Evolutionary conservation across 2,797 vertebrate species (phyloP), one percentile per base, ranked within the genome.

Genomic region (Petrocephalus sullivani): DNA sequence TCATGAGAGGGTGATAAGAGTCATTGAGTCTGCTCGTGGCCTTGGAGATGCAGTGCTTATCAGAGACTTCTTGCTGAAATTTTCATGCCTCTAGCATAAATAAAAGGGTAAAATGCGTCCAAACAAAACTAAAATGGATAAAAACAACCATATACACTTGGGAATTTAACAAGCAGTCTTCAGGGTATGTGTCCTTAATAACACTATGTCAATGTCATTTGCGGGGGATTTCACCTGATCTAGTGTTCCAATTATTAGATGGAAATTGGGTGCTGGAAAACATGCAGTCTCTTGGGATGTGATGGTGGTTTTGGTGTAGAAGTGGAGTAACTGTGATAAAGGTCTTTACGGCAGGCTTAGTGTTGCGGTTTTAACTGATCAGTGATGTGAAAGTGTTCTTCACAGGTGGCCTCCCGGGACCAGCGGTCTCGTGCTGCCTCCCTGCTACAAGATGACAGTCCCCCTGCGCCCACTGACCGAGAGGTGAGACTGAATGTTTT

Each of bases 401-500:
- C 90, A 19, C 93, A 99, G 98, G 91, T 88, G 84, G 93, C 91
- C 85, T 83, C 92, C 90, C 93, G 93, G 91, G 95, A 95, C 8
- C 94, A 94, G 92, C 93, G 93, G 88, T 89, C 12, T 93, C 96
- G 94, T 95, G 96, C 41, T 90, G 95, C 94, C 51, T 92, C 95
- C 19, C 93, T 95, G 10, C 94, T 94, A 81, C 92, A 92, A 81
- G 95, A 96, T 49, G 98, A 98, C 90, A 93, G 91, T 87, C 90
- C 92, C 6, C 92, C 91, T 87, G 92, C 94, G 87, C 96, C 96
- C 84, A 94, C 91, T 86, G 96, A 97, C 90, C 95, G 96, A 97
- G 97, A 99, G 97, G 98, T 99, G 91, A 94, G 96, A 89, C 91
- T 51, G 53, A 60, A 54, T 12, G 7, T 56, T 54, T 23, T 81